Evolutionary conservation across 2,797 vertebrate species (phyloP).

Genomic region (Malurus leucopterus): DNA sequence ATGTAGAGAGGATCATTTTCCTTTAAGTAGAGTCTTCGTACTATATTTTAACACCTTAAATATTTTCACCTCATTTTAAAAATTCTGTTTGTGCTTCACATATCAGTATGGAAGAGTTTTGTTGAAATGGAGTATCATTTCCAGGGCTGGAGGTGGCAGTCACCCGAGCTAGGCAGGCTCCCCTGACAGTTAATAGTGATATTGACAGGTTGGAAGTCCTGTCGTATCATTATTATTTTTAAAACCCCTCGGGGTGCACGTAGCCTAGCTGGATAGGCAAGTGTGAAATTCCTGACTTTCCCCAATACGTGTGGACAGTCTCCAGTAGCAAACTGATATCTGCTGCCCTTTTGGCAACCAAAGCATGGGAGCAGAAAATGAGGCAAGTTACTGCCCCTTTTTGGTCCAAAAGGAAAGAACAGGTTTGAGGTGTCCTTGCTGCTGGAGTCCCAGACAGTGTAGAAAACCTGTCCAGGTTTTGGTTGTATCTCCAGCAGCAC

Average conservation of each 20-base stretch:
- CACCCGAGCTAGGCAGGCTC: background rate
- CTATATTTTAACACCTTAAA: background rate
- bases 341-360: background rate
- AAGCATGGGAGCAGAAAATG: background rate
- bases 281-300: slow-evolving; percentile 40
- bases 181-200: background rate
- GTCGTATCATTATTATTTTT: slow-evolving; percentile 5
- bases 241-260: background rate
- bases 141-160: background rate
- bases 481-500: background rate
- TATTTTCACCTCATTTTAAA: background rate
- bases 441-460: background rate
- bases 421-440: background rate
- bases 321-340: slow-evolving; percentile 10
- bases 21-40: background rate
- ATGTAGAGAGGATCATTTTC: background rate
- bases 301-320: background rate
- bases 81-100: background rate
- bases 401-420: background rate
- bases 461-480: background rate
- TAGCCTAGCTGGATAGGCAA: slow-evolving; percentile 21
- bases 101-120: background rate
- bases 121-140: background rate
- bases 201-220: slow-evolving; percentile 14
- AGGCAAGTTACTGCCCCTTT: background rate